Evolutionary conservation across 2,113 vertebrate species (phyloP), one percentile per base, ranked within the genome.

Genomic region (Hemibagrus wyckioides): DNA sequence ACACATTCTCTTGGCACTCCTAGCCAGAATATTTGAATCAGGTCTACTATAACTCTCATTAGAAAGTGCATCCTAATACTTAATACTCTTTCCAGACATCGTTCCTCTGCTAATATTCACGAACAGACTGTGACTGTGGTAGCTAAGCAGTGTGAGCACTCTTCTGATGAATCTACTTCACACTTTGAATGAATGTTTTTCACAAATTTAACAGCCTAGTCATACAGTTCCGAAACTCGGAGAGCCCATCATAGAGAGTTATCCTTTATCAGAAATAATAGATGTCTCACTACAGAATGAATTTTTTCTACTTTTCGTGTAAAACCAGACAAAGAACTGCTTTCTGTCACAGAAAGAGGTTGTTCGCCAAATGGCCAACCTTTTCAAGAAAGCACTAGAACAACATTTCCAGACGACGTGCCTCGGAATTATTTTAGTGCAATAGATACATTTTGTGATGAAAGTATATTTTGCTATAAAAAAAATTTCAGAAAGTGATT

Each of bases 141-240:
- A 63, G 57, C 17, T 39, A 21, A 17, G 10, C 39, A 86, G 73
- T 7, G 25, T 57, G 69, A 73, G 52, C 36, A 36, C 39, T 71
- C 39, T 82, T 79, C 71, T 77, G 39, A 36, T 71, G 80, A 59
- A 59, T 36, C 85, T 83, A 11, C 59, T 85, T 77, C 59, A 86
- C 80, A 54, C 56, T 25, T 36, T 67, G 69, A 56, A 50, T n/a
- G 44, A 71, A 61, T 54, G 56, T 81, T 85, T 76, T 54, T 80
- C 56, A 82, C 79, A 50, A 30, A 25, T 39, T 77, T 83, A 63
- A 83, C 19, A 13, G 13, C 39, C 41, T 63, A 23, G 30, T 65
- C 39, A 82, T 73, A 44, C 39, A 44, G 50, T 52, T 57, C 52
- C n/a, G n/a, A 44, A 41, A 48, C 2, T 71, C 52, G 33, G 41